These are phyloP conservation scores for Biston stratarius DNA, from an alignment of 2,888 invertebrate species.

Conservation along the genomic window DNA sequence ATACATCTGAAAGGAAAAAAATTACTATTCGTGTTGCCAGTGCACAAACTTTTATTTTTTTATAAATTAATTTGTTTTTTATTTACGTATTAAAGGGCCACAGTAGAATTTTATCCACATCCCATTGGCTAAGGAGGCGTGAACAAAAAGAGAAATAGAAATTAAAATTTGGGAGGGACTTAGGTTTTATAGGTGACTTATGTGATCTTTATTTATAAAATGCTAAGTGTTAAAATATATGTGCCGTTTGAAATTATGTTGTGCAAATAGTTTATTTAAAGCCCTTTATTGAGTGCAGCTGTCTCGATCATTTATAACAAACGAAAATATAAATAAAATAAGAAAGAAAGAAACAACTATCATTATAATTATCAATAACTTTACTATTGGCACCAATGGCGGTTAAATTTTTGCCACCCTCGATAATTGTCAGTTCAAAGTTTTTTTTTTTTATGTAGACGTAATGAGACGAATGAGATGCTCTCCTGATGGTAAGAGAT, in stretches of 20 bases:
- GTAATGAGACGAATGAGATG: no score
- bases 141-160: slow-evolving; percentile 73
- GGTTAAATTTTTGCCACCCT: no score
- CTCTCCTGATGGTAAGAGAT: no score
- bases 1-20: slow-evolving; percentile 63
- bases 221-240: not conserved
- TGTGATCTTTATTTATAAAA: not conserved
- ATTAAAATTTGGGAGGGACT: slow-evolving; percentile 31
- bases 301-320: no score
- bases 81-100: slow-evolving; percentile 80
- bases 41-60: slow-evolving; percentile 9
- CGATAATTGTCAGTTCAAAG: no score
- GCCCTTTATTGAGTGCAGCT: no score
- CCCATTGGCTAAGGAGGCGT: slow-evolving; percentile 74
- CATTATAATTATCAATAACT: no score
- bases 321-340: no score
- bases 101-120: slow-evolving; percentile 76
- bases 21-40: slow-evolving; percentile 33
- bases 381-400: no score
- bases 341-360: no score
- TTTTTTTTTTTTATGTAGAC: no score
- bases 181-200: not conserved
- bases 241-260: not conserved
- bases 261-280: no score
- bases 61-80: slow-evolving; percentile 40